Conservation (phyloP, 2,113 vertebrate genomes). For the Indicator indicator region DNA sequence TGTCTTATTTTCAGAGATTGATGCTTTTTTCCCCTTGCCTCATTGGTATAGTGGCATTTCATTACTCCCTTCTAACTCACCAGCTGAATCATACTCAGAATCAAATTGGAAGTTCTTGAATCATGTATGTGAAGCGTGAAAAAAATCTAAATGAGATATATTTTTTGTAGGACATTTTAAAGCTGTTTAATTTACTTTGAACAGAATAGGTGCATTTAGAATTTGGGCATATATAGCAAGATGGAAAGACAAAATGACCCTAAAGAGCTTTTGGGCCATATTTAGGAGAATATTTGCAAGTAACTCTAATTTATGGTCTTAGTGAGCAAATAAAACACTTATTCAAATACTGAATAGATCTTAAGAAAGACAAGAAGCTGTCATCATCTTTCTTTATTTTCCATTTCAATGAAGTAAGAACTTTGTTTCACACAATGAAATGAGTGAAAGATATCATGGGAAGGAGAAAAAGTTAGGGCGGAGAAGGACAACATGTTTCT, state of each 20-base stretch:
- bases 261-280: not conserved
- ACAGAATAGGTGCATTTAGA: not conserved
- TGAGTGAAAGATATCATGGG: not conserved
- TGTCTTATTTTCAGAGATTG: not conserved
- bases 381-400: not conserved
- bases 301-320: not conserved
- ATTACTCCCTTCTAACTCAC: constrained; percentile 13
- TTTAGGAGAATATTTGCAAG: not conserved
- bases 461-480: not conserved
- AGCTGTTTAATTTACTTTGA: not conserved
- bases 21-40: not conserved
- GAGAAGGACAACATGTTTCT: not conserved
- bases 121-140: not conserved
- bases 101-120: not conserved
- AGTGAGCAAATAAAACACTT: constrained; percentile 7
- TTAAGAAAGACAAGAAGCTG: not conserved
- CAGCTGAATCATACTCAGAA: constrained; percentile 7
- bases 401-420: not conserved
- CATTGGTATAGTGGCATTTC: not conserved
- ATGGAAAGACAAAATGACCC: not conserved
- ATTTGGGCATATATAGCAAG: not conserved
- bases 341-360: not conserved
- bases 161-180: not conserved
- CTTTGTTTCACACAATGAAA: not conserved
- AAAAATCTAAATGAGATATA: not conserved